A percentile compares a stretch with the other conserved stretches of the same genome.
Conservation (phyloP, 1,140 invertebrate species). For the Stenopsyche tienmushanensis region DNA sequence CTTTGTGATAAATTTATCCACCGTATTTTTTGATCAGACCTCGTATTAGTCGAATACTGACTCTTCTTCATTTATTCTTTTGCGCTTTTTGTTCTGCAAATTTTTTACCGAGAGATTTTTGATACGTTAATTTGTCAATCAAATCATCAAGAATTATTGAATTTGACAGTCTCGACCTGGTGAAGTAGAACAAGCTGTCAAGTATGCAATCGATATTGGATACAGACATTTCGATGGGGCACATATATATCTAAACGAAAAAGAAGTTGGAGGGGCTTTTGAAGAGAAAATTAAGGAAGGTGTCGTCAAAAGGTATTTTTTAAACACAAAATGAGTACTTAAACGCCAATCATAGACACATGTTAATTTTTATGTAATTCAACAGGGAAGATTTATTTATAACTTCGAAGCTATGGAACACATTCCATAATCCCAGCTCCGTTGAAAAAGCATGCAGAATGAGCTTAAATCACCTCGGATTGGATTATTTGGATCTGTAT, state of each 20-base stretch:
- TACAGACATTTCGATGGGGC: constrained; percentile 90
- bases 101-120: background rate
- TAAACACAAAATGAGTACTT: background rate
- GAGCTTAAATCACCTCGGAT: background rate
- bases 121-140: background rate
- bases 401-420: constrained; percentile 73
- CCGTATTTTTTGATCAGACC: too few species aligned
- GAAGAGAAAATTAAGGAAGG: constrained; percentile 69
- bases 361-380: background rate
- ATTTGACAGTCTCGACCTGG: constrained; percentile 62
- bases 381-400: constrained; percentile 74
- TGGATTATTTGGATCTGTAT: background rate
- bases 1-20: too few species aligned
- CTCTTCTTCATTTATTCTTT: too few species aligned
- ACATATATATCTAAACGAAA: constrained; percentile 79
- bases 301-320: constrained; percentile 59
- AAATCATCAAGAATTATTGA: background rate
- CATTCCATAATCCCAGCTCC: constrained; percentile 61
- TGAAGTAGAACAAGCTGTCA: constrained; percentile 68
- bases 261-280: constrained; percentile 76
- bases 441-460: constrained; percentile 54
- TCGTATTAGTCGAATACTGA: too few species aligned
- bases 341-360: background rate
- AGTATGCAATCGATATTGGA: constrained; percentile 76
- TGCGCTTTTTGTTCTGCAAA: background rate